Percentiles rank a stretch among this genome's conserved stretches.
Evolutionary conservation across 2,113 vertebrate species (phyloP).

Genomic region (Vulpes vulpes): DNA sequence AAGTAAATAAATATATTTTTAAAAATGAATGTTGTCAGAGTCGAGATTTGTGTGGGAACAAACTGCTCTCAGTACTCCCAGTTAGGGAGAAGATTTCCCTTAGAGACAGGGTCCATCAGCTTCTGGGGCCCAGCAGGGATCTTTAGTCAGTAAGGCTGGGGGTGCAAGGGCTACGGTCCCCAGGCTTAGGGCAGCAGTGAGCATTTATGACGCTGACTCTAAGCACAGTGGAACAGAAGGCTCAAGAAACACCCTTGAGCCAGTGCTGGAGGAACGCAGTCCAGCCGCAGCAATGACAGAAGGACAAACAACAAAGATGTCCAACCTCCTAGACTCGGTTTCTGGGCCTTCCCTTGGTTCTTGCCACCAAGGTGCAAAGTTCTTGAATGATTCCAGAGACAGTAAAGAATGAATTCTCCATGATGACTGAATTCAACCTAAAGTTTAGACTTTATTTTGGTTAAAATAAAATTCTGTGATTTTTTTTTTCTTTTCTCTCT

Average conservation of each 20-base stretch:
- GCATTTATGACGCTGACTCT: rapidly evolving
- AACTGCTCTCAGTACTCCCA: not conserved
- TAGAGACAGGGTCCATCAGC: no score
- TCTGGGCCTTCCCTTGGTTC: not conserved
- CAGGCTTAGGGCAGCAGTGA: not conserved
- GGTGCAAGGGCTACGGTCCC: rapidly evolving
- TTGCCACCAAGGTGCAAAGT: not conserved
- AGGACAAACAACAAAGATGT: not conserved
- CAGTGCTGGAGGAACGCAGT: not conserved
- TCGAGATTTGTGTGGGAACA: not conserved
- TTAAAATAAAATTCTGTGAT: not conserved
- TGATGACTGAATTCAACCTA: not conserved
- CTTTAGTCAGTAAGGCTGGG: rapidly evolving
- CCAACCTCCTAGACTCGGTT: no score
- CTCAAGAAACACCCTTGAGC: no score
- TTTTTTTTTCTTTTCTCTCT: not conserved
- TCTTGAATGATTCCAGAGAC: not conserved
- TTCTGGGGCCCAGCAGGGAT: no score
- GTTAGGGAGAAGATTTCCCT: not conserved
- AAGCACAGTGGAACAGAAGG: no score
- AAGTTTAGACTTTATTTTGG: not conserved
- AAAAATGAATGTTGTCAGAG: not conserved
- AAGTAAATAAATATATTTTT: no score
- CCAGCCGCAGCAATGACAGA: not conserved
- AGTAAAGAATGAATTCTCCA: not conserved